phyloP scores from a whole-genome alignment of 2,797 vertebrate genomes.

The Buceros bicornis region DNA sequence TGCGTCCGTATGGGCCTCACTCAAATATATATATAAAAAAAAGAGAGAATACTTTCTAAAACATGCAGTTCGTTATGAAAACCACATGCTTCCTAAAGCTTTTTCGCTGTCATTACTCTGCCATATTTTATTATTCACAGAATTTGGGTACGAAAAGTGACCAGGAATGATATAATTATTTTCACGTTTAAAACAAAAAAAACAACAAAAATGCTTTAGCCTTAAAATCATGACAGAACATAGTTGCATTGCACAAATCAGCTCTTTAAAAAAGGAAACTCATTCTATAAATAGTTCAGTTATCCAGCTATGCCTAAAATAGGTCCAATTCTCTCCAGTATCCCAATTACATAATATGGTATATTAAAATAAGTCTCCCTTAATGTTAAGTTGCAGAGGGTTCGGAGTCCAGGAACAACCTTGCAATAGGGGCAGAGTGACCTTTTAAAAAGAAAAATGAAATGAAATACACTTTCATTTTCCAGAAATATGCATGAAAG shows the following conservation, averaged over 20 bases:
- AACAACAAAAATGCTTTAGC: slow-evolving; percentile 25
- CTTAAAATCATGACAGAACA: slow-evolving; percentile 65
- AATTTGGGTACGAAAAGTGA: slow-evolving; percentile 78
- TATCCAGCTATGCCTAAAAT: slow-evolving; percentile 77
- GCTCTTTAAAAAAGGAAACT: slow-evolving; percentile 71
- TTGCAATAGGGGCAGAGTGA: slow-evolving; percentile 80
- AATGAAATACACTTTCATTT: slow-evolving; percentile 85
- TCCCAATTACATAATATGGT: slow-evolving; percentile 75
- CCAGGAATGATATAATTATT: slow-evolving; percentile 55
- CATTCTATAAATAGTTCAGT: slow-evolving; percentile 77
- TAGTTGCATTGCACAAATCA: slow-evolving; percentile 49
- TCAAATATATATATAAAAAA: slow-evolving; percentile 34
- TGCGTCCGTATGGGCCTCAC: slow-evolving; percentile 65
- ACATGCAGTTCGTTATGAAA: slow-evolving; percentile 78
- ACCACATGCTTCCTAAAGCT: slow-evolving; percentile 75
- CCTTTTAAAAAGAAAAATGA: slow-evolving; percentile 78
- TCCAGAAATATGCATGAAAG: slow-evolving; percentile 85
- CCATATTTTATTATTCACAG: slow-evolving; percentile 78
- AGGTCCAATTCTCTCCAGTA: slow-evolving; percentile 71
- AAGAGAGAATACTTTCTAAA: slow-evolving; percentile 73
- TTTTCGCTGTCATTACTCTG: slow-evolving; percentile 72
- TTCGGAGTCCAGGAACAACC: slow-evolving; percentile 75
- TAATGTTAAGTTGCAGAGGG: slow-evolving; percentile 66
- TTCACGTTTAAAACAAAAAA: slow-evolving; percentile 39
- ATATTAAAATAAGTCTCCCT: slow-evolving; percentile 76